Percentiles rank a stretch among this genome's conserved stretches.
Conservation (phyloP, 2,113 vertebrate genomes). For the Petaurus breviceps region DNA sequence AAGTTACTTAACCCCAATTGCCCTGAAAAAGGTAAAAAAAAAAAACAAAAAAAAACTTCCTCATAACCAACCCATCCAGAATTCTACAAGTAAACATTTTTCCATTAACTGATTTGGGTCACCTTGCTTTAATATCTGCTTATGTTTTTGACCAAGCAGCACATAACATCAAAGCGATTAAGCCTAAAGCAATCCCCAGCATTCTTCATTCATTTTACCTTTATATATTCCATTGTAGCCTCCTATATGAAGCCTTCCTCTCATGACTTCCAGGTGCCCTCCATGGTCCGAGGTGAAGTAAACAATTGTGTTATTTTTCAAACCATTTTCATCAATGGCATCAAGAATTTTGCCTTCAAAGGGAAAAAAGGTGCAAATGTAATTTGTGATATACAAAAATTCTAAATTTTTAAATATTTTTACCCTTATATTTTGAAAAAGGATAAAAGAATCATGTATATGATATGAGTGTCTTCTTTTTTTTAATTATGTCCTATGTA, state of each 20-base stretch:
- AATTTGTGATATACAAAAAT: not conserved
- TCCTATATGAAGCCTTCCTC: not conserved
- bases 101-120: not conserved
- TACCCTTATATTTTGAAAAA: not conserved
- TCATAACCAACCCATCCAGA: not conserved
- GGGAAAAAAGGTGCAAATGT: not conserved
- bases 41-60: too few species aligned
- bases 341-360: not conserved
- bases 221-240: not conserved
- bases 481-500: not conserved
- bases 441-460: not conserved
- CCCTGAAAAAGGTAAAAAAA: too few species aligned
- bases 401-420: not conserved
- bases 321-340: not conserved
- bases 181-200: not conserved
- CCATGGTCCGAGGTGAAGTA: not conserved
- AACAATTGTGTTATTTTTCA: not conserved
- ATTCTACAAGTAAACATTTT: not conserved
- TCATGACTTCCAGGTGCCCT: not conserved
- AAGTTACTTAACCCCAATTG: too few species aligned
- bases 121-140: not conserved
- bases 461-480: not conserved
- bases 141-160: not conserved
- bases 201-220: not conserved
- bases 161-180: not conserved